Base-by-base conservation (phyloP, 1,140 invertebrate species). In the Vollenhovia emeryi region DNA sequence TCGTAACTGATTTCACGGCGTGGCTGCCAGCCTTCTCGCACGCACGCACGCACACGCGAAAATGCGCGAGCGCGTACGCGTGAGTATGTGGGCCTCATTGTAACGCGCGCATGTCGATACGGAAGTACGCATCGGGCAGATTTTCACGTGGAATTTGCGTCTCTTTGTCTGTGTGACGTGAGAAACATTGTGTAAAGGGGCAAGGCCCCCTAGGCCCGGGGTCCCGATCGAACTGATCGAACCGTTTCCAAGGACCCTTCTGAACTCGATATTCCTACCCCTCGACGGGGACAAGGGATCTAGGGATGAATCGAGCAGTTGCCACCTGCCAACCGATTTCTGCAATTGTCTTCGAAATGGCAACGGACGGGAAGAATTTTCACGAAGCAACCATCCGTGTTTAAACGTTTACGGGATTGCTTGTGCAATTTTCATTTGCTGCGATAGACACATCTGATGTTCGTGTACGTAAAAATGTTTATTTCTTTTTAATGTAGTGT, bases 1-100 rank as follows among this genome's bases (percentile, higher is more conserved):
- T 93, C 89, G 89, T 94, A 94, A 93, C 93, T 91, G 93, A 94
- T 93, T 94, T 93, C 90, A 93, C 92, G 91, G 85, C 90, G 83
- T 60, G 90, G 82, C 87, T 91, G 87, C 87, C 87, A 85, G 74
- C 85, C 87, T 87, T 78, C 76, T 76, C 78, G 74, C 68, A 55
- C 80, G 59, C 69, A 79, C 80, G 33, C 40, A 24, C 73, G 27
- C 30, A 30, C 62, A 9, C 33, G 24, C 5, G 59, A 62, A 7
- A 62, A 18, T 36, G 18, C 36, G 21, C 21, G 21, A 60, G 24
- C 2, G 21, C 21, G 36, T 15, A 6, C 13, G 60, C n/a, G n/a
- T 68, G 64, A 55, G 21, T 80, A 80, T 33, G 64, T 21, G 50
- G 78, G 50, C 64, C 50, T 80, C 36, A 71, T 80, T 80, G 78